Conservation (phyloP, 2,888 invertebrate genomes). For the Stenchaetothrips biformis region DNA sequence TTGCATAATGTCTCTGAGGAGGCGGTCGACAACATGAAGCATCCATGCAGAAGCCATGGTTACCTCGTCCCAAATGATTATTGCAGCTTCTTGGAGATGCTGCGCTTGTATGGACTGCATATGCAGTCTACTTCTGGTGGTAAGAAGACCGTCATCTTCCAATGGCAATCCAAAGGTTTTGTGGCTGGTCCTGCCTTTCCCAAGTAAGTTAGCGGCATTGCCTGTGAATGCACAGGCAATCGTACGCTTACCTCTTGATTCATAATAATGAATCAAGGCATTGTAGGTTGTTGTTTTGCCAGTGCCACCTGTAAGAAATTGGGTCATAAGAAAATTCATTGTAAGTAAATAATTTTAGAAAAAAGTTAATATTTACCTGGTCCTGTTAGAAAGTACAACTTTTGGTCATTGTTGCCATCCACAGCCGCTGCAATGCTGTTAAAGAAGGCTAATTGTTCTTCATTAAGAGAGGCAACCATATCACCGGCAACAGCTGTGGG, state of each 20-base stretch:
- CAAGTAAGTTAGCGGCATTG: slow-evolving; percentile 38
- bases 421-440: slow-evolving; percentile 33
- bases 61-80: slow-evolving; percentile 39
- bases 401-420: slow-evolving; percentile 28
- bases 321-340: too few species aligned
- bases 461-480: slow-evolving; percentile 31
- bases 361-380: too few species aligned
- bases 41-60: slow-evolving; percentile 37
- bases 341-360: too few species aligned
- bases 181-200: slow-evolving; percentile 40
- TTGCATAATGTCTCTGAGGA: slow-evolving; percentile 38
- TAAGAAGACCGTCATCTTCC: slow-evolving; percentile 13
- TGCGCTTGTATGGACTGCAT: slow-evolving; percentile 36
- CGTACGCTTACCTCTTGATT: slow-evolving; percentile 25
- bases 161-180: slow-evolving; percentile 38
- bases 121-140: slow-evolving; percentile 33
- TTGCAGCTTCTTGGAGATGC: slow-evolving; percentile 33
- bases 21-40: slow-evolving; percentile 35
- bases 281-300: slow-evolving; percentile 43
- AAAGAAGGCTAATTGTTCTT: slow-evolving; percentile 36
- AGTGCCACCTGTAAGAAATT: slow-evolving; percentile 44
- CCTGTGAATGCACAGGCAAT: slow-evolving; percentile 38
- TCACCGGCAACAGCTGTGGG: not conserved
- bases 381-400: slow-evolving; percentile 42
- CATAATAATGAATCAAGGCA: slow-evolving; percentile 29